These are phyloP conservation scores for Poliocrania exsul DNA, from an alignment of 2,797 vertebrate genomes.

Conservation along the genomic window DNA sequence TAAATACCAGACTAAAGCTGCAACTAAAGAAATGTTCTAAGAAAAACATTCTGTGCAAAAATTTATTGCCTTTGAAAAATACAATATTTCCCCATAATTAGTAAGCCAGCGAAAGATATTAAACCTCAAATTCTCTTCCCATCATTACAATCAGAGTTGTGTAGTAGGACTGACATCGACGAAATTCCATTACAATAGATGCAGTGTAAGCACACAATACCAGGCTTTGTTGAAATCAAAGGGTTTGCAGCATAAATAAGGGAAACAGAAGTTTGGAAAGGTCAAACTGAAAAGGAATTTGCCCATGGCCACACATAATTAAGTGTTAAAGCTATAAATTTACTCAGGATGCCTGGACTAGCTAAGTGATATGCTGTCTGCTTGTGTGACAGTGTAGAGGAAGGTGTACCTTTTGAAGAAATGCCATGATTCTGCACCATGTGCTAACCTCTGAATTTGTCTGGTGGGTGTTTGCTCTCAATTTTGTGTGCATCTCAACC, in stretches of 20 bases:
- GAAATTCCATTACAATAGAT: not conserved
- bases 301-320: not conserved
- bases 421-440: not conserved
- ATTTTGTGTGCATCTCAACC: not conserved
- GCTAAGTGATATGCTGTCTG: not conserved
- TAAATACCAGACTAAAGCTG: not conserved
- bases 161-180: not conserved
- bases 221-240: not conserved
- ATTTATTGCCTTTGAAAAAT: not conserved
- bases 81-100: not conserved
- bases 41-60: not conserved
- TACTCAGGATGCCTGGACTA: not conserved
- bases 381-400: not conserved
- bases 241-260: not conserved
- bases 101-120: not conserved
- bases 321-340: not conserved
- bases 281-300: constrained; percentile 7
- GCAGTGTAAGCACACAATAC: not conserved
- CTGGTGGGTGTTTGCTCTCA: not conserved
- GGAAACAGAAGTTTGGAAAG: constrained; percentile 7
- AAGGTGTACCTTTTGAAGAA: not conserved
- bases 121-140: not conserved
- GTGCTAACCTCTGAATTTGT: not conserved
- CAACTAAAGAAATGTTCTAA: not conserved
- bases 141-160: not conserved